Evolutionary conservation across 2,888 invertebrate species (phyloP).

Genomic region (Coleophora deauratella): DNA sequence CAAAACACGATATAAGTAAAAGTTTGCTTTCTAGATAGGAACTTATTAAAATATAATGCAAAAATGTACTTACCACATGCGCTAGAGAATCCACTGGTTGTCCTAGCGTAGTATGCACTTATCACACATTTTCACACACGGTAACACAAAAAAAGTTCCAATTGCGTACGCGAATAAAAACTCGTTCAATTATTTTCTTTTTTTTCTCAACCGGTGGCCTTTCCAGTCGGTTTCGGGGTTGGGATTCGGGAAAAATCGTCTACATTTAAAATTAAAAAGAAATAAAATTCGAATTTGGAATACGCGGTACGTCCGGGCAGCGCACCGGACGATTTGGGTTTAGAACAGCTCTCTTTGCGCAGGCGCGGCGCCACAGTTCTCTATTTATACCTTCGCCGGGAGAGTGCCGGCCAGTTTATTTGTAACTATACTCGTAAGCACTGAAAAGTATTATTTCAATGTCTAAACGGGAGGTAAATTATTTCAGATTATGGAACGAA

Average conservation of each 20-base stretch:
- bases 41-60: too few relatives aligned
- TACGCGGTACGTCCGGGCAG: constrained; percentile 37
- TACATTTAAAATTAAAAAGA: constrained; percentile 26
- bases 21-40: too few relatives aligned
- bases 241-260: constrained; percentile 25
- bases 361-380: constrained; percentile 33
- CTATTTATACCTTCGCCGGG: constrained; percentile 62
- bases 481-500: too few relatives aligned
- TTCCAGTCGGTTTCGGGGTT: constrained; percentile 53
- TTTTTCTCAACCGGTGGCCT: constrained; percentile 36
- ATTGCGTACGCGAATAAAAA: constrained; percentile 11
- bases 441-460: constrained; percentile 4
- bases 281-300: constrained; percentile 31
- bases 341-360: constrained; percentile 44
- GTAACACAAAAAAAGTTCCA: constrained; percentile 18
- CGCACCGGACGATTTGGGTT: constrained; percentile 55
- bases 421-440: constrained; percentile 30
- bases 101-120: constrained; percentile 52
- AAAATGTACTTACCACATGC: constrained; percentile 35
- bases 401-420: constrained; percentile 26
- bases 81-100: constrained; percentile 30
- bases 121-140: constrained; percentile 57
- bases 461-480: not conserved
- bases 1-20: too few relatives aligned
- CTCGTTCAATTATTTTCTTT: constrained; percentile 5